These are phyloP conservation scores for Oegoconia quadripuncta DNA, from an alignment of 2,888 invertebrate species.

Conservation along the genomic window DNA sequence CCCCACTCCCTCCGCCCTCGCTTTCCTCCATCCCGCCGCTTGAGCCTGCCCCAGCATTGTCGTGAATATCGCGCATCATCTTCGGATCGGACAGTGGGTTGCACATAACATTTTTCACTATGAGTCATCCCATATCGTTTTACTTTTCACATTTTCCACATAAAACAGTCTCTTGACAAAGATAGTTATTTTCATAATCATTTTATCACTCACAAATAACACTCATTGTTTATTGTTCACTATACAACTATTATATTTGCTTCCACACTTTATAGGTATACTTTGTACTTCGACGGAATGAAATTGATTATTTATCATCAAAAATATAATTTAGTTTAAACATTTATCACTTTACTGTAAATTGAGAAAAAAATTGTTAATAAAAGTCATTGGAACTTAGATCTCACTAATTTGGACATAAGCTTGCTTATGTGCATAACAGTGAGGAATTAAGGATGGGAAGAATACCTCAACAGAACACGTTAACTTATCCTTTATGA, in stretches of 20 bases:
- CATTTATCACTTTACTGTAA: slow-evolving; percentile 66
- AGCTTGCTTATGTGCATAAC: slow-evolving; percentile 59
- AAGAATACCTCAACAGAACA: slow-evolving; percentile 54
- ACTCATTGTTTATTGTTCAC: slow-evolving; percentile 53
- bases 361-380: slow-evolving; percentile 24
- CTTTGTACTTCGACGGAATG: slow-evolving; percentile 72
- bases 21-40: slow-evolving; percentile 76
- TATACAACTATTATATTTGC: slow-evolving; percentile 32
- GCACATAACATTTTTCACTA: slow-evolving; percentile 73
- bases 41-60: slow-evolving; percentile 70
- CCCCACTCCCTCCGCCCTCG: slow-evolving; percentile 77
- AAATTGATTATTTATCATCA: slow-evolving; percentile 58
- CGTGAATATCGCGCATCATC: slow-evolving; percentile 78
- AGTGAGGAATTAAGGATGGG: slow-evolving; percentile 33
- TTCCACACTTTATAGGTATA: slow-evolving; percentile 54
- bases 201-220: slow-evolving; percentile 49
- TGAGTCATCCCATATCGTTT: slow-evolving; percentile 79
- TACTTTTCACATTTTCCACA: slow-evolving; percentile 61
- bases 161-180: slow-evolving; percentile 48
- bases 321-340: slow-evolving; percentile 63
- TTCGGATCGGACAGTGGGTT: slow-evolving; percentile 64
- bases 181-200: slow-evolving; percentile 49
- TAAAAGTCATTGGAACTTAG: slow-evolving; percentile 17
- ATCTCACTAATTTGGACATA: slow-evolving; percentile 61
- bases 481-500: slow-evolving; percentile 31